Base-by-base conservation (phyloP, 2,113 vertebrate genomes). In the Cisticola juncidis region DNA sequence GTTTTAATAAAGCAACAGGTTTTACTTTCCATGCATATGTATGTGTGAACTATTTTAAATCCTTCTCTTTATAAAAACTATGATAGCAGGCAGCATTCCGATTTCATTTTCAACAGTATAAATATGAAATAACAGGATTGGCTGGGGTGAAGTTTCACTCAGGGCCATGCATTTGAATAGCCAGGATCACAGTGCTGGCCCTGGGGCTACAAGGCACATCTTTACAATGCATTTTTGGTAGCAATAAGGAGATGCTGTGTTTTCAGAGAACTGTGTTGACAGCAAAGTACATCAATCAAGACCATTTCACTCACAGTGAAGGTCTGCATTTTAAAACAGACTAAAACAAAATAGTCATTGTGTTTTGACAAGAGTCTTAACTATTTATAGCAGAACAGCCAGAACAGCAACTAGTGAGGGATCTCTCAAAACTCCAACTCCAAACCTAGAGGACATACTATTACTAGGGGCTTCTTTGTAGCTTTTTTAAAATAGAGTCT, bases 281-380 rank as follows among this genome's bases (percentile, higher is more conserved):
- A 97, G 96, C 94, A 98, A 96, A 97, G 95, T 96, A 82, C 88
- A 91, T 97, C 97, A 81, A 81, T 96, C 96, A 98, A 97, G 98
- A 91, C 97, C 97, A 95, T 93, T 95, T 97, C 95, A 86, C 94
- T 96, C 94, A 97, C 97, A 97, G 96, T 96, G 97, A 97, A 97
- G 87, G 95, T 97, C 92, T 98, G 94, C 97, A 94, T 97, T 98
- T 98, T 98, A 98, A 99, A 98, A 98, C 98, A 98, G 97, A 64
- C 90, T 85, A 89, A 97, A 98, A 98, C 97, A 98, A 98, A 98
- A 97, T 95, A 98, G 96, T 92, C 78, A 94, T 95, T 94, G 95
- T 97, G 77, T 98, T 98, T 98, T 97, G 97, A 97, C 97, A 97
- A 96, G 94, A 86, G 58, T 97, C 97, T 95, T 96, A 93, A 95